Evolutionary conservation across 2,797 vertebrate genomes (phyloP), one percentile per base, ranked within the genome.

Genomic region (Galaxias olidus): DNA sequence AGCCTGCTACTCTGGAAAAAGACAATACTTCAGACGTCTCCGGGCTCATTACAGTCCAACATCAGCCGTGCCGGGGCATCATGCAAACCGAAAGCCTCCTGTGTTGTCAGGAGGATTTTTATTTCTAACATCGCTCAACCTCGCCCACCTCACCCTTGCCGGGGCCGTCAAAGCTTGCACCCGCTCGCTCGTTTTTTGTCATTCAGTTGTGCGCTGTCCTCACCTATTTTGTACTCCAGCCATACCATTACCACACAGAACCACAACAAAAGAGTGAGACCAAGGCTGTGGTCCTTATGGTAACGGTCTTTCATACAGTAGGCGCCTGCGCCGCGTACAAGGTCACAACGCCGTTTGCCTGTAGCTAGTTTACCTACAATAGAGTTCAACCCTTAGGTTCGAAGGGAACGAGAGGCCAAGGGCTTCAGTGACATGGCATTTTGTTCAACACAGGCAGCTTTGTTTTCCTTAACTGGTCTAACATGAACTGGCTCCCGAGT

Each of bases 1-100:
- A 46, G 73, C 66, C 69, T 74, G 71, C 80, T 79, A 74, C 73
- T 86, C 75, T 82, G 68, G 66, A 80, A 77, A 78, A 78, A 84
- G 73, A 82, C 81, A 83, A 82, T 84, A 70, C 71, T 79, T 86
- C 68, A 84, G 74, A 85, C 80, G 78, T 83, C 78, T 85, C 83
- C 69, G 54, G 77, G 84, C 82, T 87, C 83, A 84, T 86, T 86
- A 83, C 73, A 71, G 74, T 65, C 58, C 76, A 63, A 19, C 53
- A 60, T 77, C 70, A 52, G 60, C 66, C 70, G 52, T 71, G 51
- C 66, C 54, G 3, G 55, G 51, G 44, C 54, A 75, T 50, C 79
- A 15, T 63, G 61, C 51, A 12, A 63, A 69, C 47, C 46, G 4
- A 57, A 64, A 19, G 66, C 49, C 54, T 13, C 53, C 69, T 52